Percentiles rank a stretch among this genome's conserved stretches.
Evolutionary conservation across 2,797 vertebrate species (phyloP).

Genomic region (Schizothorax lantsangensis): DNA sequence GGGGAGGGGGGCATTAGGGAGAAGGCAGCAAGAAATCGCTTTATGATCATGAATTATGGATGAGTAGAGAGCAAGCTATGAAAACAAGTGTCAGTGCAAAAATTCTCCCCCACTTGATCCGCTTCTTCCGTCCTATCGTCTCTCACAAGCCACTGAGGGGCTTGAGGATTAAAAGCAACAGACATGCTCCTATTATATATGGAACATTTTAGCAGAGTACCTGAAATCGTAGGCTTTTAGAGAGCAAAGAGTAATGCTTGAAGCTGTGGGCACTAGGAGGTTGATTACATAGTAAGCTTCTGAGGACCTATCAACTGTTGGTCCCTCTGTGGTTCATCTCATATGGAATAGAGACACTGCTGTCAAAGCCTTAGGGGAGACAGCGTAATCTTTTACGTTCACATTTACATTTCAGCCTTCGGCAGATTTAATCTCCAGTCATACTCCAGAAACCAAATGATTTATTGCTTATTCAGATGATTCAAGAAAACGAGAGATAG

Average conservation of each 20-base stretch:
- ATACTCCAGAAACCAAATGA: background rate
- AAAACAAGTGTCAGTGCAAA: conserved; percentile 71
- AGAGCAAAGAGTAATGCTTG: conserved; percentile 29
- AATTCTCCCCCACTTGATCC: conserved; percentile 64
- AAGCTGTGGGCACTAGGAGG: conserved; percentile 40
- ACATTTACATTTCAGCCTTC: conserved; percentile 10
- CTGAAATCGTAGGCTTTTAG: conserved; percentile 44
- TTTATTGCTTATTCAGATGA: background rate
- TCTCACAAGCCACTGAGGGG: conserved; percentile 33
- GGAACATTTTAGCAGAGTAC: conserved; percentile 8
- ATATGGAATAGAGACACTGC: conserved; percentile 5
- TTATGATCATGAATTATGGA: conserved; percentile 82
- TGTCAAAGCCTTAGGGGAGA: conserved; percentile 33
- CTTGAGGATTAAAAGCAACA: conserved; percentile 30
- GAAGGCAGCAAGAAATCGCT: conserved; percentile 73
- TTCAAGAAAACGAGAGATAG: background rate
- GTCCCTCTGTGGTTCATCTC: conserved; percentile 18
- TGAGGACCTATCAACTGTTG: conserved; percentile 29
- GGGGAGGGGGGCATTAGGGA: conserved; percentile 72
- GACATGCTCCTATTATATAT: conserved; percentile 32
- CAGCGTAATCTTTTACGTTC: background rate
- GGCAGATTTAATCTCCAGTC: background rate
- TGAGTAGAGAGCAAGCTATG: conserved; percentile 70
- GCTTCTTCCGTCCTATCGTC: conserved; percentile 58
- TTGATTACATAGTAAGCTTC: conserved; percentile 54